Percentiles rank a stretch among this genome's conserved stretches.
Conservation (phyloP, 2,113 vertebrate genomes). For the Phyllopteryx taeniolatus region DNA sequence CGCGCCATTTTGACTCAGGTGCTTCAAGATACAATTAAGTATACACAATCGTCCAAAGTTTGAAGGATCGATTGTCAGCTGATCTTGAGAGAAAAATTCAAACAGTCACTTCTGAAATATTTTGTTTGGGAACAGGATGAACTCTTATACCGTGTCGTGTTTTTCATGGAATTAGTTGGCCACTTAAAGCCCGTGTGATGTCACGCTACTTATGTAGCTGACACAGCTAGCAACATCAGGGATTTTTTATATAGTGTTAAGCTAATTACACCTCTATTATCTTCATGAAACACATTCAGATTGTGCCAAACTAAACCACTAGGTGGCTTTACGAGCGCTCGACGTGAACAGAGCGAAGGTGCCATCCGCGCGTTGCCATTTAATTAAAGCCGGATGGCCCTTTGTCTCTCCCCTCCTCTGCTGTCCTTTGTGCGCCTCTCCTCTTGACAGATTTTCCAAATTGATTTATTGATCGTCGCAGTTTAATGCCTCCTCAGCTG, state of each 20-base stretch:
- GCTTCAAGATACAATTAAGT: background rate
- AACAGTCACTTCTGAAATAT: no score
- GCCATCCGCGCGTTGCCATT: background rate
- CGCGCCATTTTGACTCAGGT: background rate
- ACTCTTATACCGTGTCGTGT: background rate
- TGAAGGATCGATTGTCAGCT: background rate
- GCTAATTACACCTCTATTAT: background rate
- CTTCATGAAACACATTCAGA: background rate
- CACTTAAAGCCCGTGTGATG: background rate
- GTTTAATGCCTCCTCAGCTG: slow-evolving; percentile 41
- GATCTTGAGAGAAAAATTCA: background rate
- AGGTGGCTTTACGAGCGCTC: background rate
- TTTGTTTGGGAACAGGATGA: background rate
- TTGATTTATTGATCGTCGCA: slow-evolving; percentile 61
- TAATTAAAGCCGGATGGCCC: slow-evolving; percentile 58
- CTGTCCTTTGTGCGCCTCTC: slow-evolving; percentile 19
- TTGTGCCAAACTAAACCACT: background rate
- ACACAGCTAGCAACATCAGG: background rate
- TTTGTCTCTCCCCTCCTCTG: slow-evolving; percentile 30
- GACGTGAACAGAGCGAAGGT: background rate
- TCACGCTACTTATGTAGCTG: background rate
- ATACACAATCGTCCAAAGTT: background rate
- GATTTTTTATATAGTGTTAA: background rate
- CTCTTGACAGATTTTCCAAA: slow-evolving; percentile 56
- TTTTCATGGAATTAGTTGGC: background rate